Conservation (phyloP, 2,797 vertebrate species). For the Chrysocyon brachyurus region DNA sequence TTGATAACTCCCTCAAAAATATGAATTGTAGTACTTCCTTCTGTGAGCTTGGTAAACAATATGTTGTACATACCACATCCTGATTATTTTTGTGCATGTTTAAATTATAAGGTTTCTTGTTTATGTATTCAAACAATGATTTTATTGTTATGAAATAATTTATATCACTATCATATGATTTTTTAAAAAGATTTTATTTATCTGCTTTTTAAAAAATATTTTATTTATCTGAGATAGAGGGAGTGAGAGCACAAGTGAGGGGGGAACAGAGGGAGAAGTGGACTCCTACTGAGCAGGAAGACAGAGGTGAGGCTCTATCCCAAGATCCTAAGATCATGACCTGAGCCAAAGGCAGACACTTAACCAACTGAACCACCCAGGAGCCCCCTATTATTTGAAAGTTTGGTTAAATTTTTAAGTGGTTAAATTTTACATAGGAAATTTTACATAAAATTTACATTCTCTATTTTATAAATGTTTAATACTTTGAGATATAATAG, state of each 20-base stretch:
- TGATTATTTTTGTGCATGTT: not conserved
- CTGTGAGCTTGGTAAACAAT: not conserved
- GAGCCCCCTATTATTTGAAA: not conserved
- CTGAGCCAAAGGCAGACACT: no score
- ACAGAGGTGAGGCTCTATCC: no score
- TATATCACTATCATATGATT: not conserved
- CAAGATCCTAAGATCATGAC: no score
- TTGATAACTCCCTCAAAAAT: not conserved
- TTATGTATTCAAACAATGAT: not conserved
- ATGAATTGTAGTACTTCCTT: not conserved
- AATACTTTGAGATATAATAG: not conserved
- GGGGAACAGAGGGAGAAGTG: no score
- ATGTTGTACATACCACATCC: not conserved
- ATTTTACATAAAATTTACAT: not conserved
- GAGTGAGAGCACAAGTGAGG: no score
- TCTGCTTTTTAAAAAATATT: no score
- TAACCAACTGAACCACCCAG: no score
- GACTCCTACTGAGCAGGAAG: no score
- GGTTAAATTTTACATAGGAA: not conserved
- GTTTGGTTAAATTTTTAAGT: not conserved
- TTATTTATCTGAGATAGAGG: no score
- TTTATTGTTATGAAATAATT: not conserved
- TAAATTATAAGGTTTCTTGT: not conserved
- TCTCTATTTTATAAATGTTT: not conserved
- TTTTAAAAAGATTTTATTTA: no score